Conservation (phyloP, 2,888 invertebrate genomes). For the Microctonus brassicae region DNA sequence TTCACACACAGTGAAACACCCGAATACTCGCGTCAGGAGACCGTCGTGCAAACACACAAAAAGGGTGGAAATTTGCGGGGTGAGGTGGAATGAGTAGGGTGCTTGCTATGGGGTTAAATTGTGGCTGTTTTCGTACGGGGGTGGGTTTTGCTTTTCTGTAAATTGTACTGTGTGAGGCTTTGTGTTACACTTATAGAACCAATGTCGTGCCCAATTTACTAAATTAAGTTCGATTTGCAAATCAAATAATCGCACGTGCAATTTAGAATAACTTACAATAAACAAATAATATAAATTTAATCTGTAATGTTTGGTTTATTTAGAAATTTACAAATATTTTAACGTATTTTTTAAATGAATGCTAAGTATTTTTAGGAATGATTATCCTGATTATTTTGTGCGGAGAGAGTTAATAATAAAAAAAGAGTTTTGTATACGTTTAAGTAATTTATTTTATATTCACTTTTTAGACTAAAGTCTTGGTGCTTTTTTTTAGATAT, state of each 20-base stretch:
- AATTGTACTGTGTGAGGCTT: constrained; percentile 40
- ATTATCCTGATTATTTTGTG: too few relatives aligned
- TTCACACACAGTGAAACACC: constrained; percentile 28
- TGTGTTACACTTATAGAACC: constrained; percentile 37
- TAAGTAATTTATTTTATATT: too few relatives aligned
- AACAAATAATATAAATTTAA: too few relatives aligned
- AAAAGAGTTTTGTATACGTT: too few relatives aligned
- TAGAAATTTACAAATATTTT: too few relatives aligned
- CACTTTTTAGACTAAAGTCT: constrained; percentile 26
- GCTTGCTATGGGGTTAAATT: constrained; percentile 39
- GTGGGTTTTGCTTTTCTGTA: constrained; percentile 19
- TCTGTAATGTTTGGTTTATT: too few relatives aligned
- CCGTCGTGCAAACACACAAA: constrained; percentile 43
- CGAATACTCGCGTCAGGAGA: constrained; percentile 33
- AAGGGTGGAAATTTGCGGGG: constrained; percentile 27
- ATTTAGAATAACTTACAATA: background rate
- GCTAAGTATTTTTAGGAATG: too few relatives aligned
- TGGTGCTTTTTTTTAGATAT: too few relatives aligned
- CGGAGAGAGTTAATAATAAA: too few relatives aligned
- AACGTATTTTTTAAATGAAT: too few relatives aligned
- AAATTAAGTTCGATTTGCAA: constrained; percentile 57
- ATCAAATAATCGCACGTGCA: constrained; percentile 50
- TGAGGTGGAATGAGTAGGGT: constrained; percentile 32
- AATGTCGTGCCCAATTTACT: constrained; percentile 44
- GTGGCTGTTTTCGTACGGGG: constrained; percentile 40